These are phyloP conservation scores for Myathropa florea DNA, from an alignment of 2,888 invertebrate species.

Conservation along the genomic window DNA sequence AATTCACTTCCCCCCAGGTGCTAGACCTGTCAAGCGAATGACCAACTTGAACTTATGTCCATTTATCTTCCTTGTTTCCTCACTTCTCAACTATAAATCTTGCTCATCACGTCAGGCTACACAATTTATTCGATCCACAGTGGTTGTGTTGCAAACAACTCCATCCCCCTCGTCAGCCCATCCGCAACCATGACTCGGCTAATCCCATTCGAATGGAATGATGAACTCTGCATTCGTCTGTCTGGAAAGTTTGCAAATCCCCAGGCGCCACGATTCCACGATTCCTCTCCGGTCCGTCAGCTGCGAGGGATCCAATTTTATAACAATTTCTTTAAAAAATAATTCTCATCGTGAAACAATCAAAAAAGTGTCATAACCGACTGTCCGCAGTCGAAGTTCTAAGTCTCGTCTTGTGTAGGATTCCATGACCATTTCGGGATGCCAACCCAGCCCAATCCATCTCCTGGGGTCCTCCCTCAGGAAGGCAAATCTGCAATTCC, in stretches of 20 bases:
- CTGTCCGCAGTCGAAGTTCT: constrained; percentile 28
- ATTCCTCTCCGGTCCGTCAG: neutral
- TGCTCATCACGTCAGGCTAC: neutral
- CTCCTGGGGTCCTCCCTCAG: too few relatives aligned
- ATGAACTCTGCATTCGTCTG: neutral
- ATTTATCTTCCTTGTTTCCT: constrained; percentile 2
- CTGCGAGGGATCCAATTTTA: neutral
- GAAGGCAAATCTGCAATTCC: constrained; percentile 12
- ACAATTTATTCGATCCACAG: neutral
- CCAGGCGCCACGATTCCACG: neutral
- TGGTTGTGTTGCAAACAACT: neutral
- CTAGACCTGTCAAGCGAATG: neutral
- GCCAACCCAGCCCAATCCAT: neutral
- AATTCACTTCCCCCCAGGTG: constrained; percentile 1
- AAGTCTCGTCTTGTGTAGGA: constrained; percentile 24
- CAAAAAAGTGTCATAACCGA: constrained; percentile 62
- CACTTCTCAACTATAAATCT: constrained; percentile 17
- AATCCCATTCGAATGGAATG: neutral
- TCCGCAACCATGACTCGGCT: neutral
- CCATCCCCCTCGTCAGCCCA: neutral
- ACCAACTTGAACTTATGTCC: neutral
- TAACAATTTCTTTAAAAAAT: neutral
- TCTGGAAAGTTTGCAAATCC: neutral
- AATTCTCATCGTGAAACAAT: constrained; percentile 40
- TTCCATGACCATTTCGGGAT: neutral